Evolutionary conservation across 2,888 invertebrate species (phyloP), one percentile per base, ranked within the genome.

Genomic region (Icerya purchasi): DNA sequence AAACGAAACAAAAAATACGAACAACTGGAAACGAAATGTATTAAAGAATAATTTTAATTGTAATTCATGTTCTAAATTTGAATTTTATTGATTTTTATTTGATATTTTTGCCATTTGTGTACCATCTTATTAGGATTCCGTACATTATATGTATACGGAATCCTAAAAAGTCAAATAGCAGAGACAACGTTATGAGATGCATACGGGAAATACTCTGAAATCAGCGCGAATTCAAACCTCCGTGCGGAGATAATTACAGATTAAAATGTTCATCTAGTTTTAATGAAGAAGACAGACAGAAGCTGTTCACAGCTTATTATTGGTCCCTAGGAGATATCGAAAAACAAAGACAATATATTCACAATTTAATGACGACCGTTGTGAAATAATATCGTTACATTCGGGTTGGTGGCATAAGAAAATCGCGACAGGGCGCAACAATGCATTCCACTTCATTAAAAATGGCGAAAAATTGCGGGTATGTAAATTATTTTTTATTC

Each of bases 271-370:
- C 55, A 54, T 57, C 61, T 50, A 62, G 61, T 50, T 53, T 62
- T 53, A 59, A 22, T 18, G 59, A 62, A 23, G 61, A 62, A 59
- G 22, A 62, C 49, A 57, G 59, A 21, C 54, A 53, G 51, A 21
- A 58, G 54, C 58, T 62, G 51, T 62, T 62, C 55, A 22, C 52
- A 49, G 57, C 54, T 56, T 62, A 62, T n/a, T n/a, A n/a, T 61
- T 62, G 61, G 62, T 54, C 57, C 21, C 57, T 62, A 22, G 36
- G 54, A 54, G 54, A 62, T 58, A 21, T 59, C 25, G 61, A 62
- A 53, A 54, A 36, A 54, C 60, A 61, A 51, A 56, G 62, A 52
- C 56, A 58, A 25, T 62, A 58, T 56, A 61, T 62, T 53, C 23
- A 52, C 50, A 59, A 54, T 53, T 57, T 61, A 51, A 59, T 58